phyloP scores from a whole-genome alignment of 2,113 vertebrate species.

The Glaucidium brasilianum region DNA sequence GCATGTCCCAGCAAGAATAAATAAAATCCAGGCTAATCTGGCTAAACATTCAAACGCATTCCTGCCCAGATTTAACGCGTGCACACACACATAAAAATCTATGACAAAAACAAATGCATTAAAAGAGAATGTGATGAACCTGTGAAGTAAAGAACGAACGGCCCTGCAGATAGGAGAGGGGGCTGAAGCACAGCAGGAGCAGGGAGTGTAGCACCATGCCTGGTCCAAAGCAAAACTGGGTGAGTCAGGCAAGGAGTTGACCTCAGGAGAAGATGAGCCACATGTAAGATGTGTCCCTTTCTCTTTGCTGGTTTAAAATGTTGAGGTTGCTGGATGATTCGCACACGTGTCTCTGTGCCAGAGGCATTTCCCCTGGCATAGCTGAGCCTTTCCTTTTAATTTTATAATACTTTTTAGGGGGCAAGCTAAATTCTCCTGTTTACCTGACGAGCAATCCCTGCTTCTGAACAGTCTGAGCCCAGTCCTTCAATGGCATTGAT shows the following conservation, averaged over 20 bases:
- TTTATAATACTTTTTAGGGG: neutral
- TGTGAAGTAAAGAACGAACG: slow-evolving; percentile 9
- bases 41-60: slow-evolving; percentile 5
- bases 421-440: neutral
- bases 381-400: neutral
- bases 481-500: neutral
- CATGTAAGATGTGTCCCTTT: fast-evolving
- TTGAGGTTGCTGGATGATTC: neutral
- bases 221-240: neutral
- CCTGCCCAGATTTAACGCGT: neutral
- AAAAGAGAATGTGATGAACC: slow-evolving; percentile 29
- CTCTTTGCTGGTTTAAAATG: neutral
- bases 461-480: neutral
- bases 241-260: neutral
- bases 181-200: neutral
- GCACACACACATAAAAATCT: neutral
- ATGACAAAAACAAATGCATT: neutral
- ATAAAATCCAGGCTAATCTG: neutral
- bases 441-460: neutral
- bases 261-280: neutral
- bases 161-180: neutral
- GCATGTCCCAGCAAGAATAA: neutral
- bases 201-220: neutral
- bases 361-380: neutral
- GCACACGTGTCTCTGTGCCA: neutral